Evolutionary conservation across 2,888 invertebrate genomes (phyloP).

Genomic region (Drosophila maculinotata): DNA sequence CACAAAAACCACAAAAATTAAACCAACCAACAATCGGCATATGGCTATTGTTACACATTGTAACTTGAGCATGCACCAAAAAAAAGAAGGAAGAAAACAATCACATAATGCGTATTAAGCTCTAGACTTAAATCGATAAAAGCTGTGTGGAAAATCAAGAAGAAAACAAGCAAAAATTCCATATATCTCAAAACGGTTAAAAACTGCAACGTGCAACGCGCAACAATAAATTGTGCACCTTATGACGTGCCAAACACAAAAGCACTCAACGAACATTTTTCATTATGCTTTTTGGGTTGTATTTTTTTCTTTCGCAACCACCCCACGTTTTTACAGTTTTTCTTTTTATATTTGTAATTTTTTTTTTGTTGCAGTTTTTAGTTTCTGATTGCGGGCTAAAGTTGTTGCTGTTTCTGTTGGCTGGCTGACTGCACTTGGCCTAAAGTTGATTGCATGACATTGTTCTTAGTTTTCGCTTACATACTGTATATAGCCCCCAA

Average conservation of each 20-base stretch:
- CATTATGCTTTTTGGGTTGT: constrained; percentile 47
- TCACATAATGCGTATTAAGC: constrained; percentile 45
- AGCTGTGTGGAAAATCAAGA: constrained; percentile 2
- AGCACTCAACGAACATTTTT: constrained; percentile 63
- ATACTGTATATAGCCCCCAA: constrained; percentile 24
- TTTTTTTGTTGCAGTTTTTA: constrained; percentile 21
- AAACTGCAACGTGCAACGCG: constrained; percentile 40
- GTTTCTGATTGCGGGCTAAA: constrained; percentile 42
- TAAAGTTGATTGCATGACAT: constrained; percentile 77
- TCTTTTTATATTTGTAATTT: constrained; percentile 5
- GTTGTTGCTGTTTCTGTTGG: constrained; percentile 35
- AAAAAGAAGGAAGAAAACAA: constrained; percentile 4
- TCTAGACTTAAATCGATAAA: constrained; percentile 39
- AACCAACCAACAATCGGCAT: constrained; percentile 1
- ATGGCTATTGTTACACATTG: constrained; percentile 1
- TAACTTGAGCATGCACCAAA: background rate
- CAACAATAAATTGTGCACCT: constrained; percentile 65
- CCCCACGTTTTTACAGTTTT: constrained; percentile 22
- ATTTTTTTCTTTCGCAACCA: constrained; percentile 10
- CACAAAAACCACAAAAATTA: background rate
- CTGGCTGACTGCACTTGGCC: constrained; percentile 69
- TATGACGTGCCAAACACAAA: constrained; percentile 55
- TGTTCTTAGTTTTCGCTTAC: constrained; percentile 73
- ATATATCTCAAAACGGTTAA: constrained; percentile 23
- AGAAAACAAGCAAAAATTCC: background rate